A percentile compares a stretch with the other conserved stretches of the same genome.
phyloP scores from a whole-genome alignment of 1,140 invertebrate species.

The Sitobion miscanthi region DNA sequence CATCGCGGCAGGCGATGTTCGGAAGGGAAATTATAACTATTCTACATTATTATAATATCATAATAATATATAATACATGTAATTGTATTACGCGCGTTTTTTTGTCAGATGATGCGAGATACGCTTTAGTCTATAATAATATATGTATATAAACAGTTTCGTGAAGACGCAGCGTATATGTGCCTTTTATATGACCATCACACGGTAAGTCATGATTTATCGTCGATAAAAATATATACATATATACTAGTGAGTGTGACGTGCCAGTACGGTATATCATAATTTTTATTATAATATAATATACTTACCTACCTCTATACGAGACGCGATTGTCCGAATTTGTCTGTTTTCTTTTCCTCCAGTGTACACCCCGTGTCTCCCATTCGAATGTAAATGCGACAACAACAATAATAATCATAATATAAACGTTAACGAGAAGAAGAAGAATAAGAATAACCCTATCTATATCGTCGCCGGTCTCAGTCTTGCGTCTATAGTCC shows the following conservation, averaged over 20 bases:
- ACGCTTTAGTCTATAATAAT: not conserved
- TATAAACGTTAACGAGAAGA: slow-evolving; percentile 4
- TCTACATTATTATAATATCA: not conserved
- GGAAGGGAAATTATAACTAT: not conserved
- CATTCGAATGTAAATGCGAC: not conserved
- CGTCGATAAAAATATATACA: not conserved
- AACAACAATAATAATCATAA: not conserved
- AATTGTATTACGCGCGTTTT: not conserved
- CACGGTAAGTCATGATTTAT: not conserved
- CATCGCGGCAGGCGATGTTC: not conserved
- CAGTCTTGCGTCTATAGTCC: not conserved
- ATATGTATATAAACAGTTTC: not conserved
- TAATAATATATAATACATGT: not conserved
- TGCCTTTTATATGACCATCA: not conserved
- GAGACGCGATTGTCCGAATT: not conserved
- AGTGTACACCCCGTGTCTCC: not conserved
- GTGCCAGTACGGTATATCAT: not conserved
- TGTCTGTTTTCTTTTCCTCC: not conserved
- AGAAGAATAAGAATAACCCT: not conserved
- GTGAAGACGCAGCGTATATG: not conserved
- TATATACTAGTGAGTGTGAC: not conserved
- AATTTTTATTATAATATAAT: not conserved
- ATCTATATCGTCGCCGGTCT: not conserved
- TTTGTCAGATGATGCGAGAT: not conserved
- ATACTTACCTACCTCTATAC: not conserved